A percentile compares a stretch with the other conserved stretches of the same genome.
phyloP scores from a whole-genome alignment of 2,797 vertebrate species.

The Diceros bicornis region DNA sequence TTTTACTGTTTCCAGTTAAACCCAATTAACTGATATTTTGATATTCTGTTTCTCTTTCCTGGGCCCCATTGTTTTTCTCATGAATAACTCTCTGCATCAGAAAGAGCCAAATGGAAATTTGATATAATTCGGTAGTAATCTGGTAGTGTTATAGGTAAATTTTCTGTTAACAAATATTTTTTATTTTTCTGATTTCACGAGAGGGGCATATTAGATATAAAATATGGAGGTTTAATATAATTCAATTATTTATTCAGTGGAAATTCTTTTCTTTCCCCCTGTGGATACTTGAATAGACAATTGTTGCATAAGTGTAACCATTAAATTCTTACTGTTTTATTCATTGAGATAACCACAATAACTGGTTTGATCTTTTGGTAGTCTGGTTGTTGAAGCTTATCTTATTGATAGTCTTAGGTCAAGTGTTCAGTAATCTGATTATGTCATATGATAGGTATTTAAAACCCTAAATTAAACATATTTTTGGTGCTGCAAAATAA shows the following conservation, averaged over 20 bases:
- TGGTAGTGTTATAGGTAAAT: neutral
- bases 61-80: neutral
- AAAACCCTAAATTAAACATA: neutral
- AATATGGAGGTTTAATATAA: neutral
- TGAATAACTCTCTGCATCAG: neutral
- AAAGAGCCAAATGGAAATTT: neutral
- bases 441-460: neutral
- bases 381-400: neutral
- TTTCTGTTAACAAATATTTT: neutral
- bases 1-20: conserved; percentile 2
- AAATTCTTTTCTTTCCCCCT: neutral
- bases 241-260: neutral
- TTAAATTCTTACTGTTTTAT: neutral
- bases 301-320: neutral
- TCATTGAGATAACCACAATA: neutral
- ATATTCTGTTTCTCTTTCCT: neutral
- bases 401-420: neutral
- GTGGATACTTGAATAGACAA: neutral
- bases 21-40: neutral
- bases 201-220: neutral
- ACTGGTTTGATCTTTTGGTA: neutral
- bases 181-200: neutral
- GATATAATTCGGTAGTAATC: neutral
- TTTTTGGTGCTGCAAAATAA: neutral
- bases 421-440: neutral